Base-by-base conservation (phyloP, 2,113 vertebrate genomes). In the Calcarius ornatus region DNA sequence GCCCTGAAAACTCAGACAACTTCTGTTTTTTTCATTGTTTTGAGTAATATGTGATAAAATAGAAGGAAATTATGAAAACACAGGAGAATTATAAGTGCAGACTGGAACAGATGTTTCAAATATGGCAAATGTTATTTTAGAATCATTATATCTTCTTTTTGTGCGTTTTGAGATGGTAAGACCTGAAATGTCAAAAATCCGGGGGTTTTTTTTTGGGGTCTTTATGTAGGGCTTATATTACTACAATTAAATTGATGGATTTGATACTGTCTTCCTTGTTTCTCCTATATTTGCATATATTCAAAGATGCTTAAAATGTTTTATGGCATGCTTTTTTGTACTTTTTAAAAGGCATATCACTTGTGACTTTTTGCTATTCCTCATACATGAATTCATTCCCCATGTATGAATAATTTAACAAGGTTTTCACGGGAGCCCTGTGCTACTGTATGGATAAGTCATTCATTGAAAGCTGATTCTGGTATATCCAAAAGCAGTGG, bases 91-190 rank as follows among this genome's bases (percentile, higher is more conserved):
- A 23, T 37, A 95, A 93, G 38, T 56, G 73, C 37, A 93, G 66
- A 57, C n/a, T 65, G 37, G 2, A 96, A 35, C 92, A 96, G 90
- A 94, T 93, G 92, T 90, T 95, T 79, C 70, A 92, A 82, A 85
- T 88, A 85, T 0, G 5, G 70, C 45, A 93, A 96, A 88, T 65
- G 78, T 90, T 95, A 48, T 61, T 91, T 90, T 82, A 88, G 70
- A 31, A 88, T 90, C 54, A n/a, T 90, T 93, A 24, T 61, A 85
- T 80, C 75, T 76, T 87, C 28, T 25, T 72, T 72, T 65, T 85
- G 15, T 65, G 69, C 1, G 1, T 82, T 90, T 92, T 53, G 24
- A 85, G n/a, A 88, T 30, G 4, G 51, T 3, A 5, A 85, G 25
- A 80, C 37, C 3, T 2, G 12, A 90, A 79, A 79, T 79, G 53